Percentiles rank a stretch among this genome's conserved stretches.
These are phyloP conservation scores for Triops longicaudatus DNA, from an alignment of 1,140 invertebrate genomes.

Conservation along the genomic window DNA sequence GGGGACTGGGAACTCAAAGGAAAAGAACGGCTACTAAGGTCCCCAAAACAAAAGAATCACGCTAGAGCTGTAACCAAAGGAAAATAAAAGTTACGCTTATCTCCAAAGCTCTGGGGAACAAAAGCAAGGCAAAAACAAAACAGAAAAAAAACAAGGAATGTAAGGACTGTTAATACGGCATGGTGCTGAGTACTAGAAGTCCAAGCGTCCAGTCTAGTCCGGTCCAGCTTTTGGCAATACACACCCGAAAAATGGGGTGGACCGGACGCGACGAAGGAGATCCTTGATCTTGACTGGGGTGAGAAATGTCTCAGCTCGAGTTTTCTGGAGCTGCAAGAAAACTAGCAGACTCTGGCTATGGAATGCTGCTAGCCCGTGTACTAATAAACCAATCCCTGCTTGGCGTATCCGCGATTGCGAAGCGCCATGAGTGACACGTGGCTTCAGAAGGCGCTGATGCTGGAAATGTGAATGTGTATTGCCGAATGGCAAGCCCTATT, in stretches of 20 bases:
- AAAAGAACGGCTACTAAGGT: no score
- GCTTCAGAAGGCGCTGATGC: no score
- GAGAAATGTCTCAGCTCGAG: not conserved
- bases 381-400: no score
- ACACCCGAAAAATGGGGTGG: not conserved
- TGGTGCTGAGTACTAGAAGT: not conserved
- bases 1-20: no score
- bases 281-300: conserved; percentile 2
- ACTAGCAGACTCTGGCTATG: not conserved
- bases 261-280: not conserved
- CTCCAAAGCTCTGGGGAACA: not conserved
- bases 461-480: no score
- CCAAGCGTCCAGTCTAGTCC: not conserved
- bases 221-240: not conserved
- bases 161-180: not conserved
- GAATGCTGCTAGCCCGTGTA: no score
- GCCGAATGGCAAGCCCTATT: no score
- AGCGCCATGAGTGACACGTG: no score
- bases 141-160: not conserved
- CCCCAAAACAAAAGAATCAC: no score
- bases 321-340: not conserved
- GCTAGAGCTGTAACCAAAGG: not conserved
- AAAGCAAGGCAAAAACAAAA: no score
- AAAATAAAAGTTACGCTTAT: not conserved
- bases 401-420: no score